A percentile compares a stretch with the other conserved stretches of the same genome.
Evolutionary conservation across 1,140 invertebrate genomes (phyloP).

Genomic region (Aphelenchoides avenae): DNA sequence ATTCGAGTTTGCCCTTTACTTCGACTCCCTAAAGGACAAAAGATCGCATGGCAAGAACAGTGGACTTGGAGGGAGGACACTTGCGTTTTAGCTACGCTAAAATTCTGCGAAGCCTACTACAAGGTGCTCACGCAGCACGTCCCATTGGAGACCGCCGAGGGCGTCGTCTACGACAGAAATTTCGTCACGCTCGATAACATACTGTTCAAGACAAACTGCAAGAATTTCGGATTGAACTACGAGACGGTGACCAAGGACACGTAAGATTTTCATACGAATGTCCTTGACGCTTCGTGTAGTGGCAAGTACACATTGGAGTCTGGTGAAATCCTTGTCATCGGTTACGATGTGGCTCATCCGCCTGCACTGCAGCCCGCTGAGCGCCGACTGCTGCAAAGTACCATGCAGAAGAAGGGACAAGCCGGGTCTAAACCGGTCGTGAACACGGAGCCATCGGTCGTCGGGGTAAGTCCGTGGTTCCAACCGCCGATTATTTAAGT

Average conservation of each 20-base stretch:
- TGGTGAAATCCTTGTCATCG: constrained; percentile 26
- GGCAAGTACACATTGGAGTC: constrained; percentile 12
- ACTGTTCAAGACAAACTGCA: constrained; percentile 34
- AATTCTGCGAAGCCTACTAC: constrained; percentile 31
- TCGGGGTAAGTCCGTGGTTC: constrained; percentile 16
- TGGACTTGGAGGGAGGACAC: too few relatives aligned
- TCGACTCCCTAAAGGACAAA: too few relatives aligned
- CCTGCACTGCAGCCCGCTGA: constrained; percentile 16
- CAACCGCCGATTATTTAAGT: constrained; percentile 17
- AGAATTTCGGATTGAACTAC: constrained; percentile 45
- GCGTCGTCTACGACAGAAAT: constrained; percentile 29
- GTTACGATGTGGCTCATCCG: constrained; percentile 36
- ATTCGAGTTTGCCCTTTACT: too few relatives aligned
- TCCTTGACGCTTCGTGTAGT: too few relatives aligned
- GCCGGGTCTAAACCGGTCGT: too few relatives aligned
- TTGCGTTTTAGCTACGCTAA: constrained; percentile 14
- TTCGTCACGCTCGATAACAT: constrained; percentile 32
- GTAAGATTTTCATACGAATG: too few relatives aligned
- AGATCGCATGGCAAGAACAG: too few relatives aligned
- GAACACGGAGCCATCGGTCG: constrained; percentile 31
- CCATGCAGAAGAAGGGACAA: too few relatives aligned
- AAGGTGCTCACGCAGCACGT: constrained; percentile 28
- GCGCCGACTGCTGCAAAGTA: constrained; percentile 31
- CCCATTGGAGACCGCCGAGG: constrained; percentile 26
- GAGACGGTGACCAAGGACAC: constrained; percentile 14